Percentiles rank a stretch among this genome's conserved stretches.
phyloP scores from a whole-genome alignment of 2,797 vertebrate species.

The Alectoris magna region DNA sequence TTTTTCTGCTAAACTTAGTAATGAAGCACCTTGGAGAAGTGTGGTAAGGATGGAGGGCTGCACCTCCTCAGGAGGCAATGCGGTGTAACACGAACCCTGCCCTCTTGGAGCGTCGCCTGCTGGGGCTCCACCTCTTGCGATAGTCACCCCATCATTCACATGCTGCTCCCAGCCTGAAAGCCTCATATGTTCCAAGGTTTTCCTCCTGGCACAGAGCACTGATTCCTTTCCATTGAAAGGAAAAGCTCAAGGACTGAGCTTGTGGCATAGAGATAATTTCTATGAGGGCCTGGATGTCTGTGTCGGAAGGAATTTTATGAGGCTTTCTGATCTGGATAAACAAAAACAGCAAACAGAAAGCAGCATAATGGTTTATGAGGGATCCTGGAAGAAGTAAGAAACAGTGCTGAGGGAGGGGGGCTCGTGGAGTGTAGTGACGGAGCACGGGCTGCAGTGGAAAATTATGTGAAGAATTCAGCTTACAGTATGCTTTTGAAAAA shows the following conservation, averaged over 20 bases:
- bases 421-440: neutral
- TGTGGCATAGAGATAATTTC: neutral
- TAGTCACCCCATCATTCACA: neutral
- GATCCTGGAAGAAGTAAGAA: neutral
- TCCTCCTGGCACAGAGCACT: neutral
- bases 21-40: neutral
- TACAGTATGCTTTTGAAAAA: neutral
- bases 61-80: neutral
- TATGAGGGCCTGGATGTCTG: neutral
- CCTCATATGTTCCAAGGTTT: neutral
- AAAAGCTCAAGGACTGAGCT: neutral
- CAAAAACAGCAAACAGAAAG: neutral
- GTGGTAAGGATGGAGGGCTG: neutral
- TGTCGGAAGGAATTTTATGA: neutral
- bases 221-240: neutral
- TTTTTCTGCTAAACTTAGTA: neutral
- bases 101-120: neutral
- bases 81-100: neutral
- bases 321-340: neutral
- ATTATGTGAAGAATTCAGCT: neutral
- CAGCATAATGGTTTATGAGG: neutral
- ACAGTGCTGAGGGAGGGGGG: neutral
- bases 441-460: neutral
- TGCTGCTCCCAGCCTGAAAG: neutral
- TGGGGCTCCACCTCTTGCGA: neutral